Evolutionary conservation across 1,140 invertebrate genomes (phyloP).

Genomic region (Nasonia vitripennis): DNA sequence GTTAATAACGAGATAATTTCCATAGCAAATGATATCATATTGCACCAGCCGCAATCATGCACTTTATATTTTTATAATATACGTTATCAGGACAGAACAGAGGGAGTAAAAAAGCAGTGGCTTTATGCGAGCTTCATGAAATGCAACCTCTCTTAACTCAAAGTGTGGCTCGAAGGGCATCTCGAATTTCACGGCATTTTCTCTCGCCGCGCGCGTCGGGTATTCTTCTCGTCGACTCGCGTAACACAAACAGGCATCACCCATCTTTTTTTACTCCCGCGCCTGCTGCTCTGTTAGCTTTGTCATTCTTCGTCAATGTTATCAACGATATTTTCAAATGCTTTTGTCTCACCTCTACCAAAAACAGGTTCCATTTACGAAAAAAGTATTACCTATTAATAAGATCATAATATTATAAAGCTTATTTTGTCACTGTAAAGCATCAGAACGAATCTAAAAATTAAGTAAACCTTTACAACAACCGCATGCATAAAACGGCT

Average conservation of each 20-base stretch:
- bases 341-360: neutral
- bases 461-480: too few species aligned
- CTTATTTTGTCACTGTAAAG: too few species aligned
- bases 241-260: conserved; percentile 20
- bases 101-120: conserved; percentile 5
- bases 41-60: neutral
- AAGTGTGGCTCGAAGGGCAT: neutral
- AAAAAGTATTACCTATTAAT: too few species aligned
- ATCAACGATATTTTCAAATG: neutral
- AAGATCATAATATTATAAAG: too few species aligned
- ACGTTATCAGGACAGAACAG: neutral
- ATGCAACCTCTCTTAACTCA: conserved; percentile 16
- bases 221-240: neutral
- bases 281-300: neutral
- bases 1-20: too few species aligned
- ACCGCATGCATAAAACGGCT: neutral
- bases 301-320: neutral
- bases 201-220: neutral
- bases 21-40: neutral
- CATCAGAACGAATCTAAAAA: too few species aligned
- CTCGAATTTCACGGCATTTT: conserved; percentile 33
- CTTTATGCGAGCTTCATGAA: conserved; percentile 28
- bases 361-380: neutral
- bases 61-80: neutral
- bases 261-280: neutral